Percentiles rank a stretch among this genome's conserved stretches.
phyloP scores from a whole-genome alignment of 2,113 vertebrate species.

The Pseudonaja textilis region DNA sequence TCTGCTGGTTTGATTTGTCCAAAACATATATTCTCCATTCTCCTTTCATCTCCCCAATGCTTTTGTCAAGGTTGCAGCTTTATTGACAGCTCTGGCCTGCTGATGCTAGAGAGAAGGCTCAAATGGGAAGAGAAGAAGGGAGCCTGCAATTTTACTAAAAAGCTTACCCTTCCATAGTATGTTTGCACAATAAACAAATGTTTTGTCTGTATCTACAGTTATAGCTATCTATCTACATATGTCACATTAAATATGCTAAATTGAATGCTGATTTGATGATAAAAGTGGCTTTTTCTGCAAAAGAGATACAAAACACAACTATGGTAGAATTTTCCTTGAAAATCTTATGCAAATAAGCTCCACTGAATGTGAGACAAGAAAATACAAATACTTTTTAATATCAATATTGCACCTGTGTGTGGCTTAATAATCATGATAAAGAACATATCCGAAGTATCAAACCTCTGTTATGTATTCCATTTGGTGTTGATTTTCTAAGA shows the following conservation, averaged over 20 bases:
- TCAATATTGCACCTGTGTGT: not conserved
- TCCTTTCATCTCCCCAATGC: not conserved
- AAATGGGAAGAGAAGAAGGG: not conserved
- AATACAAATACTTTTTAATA: not conserved
- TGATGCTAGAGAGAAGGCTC: not conserved
- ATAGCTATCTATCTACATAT: not conserved
- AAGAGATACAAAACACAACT: not conserved
- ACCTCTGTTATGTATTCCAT: not conserved
- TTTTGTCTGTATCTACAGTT: not conserved
- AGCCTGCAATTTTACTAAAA: not conserved
- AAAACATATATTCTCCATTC: not conserved
- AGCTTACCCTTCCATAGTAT: not conserved
- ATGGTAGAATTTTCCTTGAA: not conserved
- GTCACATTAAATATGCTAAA: not conserved
- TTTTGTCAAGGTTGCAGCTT: not conserved
- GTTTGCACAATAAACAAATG: not conserved
- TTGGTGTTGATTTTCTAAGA: slow-evolving; percentile 13
- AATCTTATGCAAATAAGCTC: not conserved
- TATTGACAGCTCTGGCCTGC: not conserved
- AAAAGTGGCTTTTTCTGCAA: not conserved
- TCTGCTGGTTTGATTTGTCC: too few relatives aligned
- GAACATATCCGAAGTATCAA: not conserved
- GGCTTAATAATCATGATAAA: not conserved
- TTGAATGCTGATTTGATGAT: not conserved
- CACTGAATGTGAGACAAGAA: not conserved